phyloP scores from a whole-genome alignment of 2,797 vertebrate species.

The Clarias pachynema region DNA sequence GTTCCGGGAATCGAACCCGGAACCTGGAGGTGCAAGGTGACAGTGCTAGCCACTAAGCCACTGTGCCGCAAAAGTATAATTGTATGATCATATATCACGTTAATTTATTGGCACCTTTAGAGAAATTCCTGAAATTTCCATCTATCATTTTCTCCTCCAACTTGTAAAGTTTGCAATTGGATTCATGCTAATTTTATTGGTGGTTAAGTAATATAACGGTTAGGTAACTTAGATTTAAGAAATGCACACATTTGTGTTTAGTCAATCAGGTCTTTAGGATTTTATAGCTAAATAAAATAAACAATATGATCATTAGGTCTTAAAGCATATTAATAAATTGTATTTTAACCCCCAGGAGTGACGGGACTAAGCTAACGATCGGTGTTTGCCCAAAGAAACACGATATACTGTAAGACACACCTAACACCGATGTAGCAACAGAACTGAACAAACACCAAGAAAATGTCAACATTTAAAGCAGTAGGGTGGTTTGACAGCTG shows the following conservation, averaged over 20 bases:
- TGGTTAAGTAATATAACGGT: background rate
- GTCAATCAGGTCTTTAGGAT: background rate
- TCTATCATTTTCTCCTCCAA: background rate
- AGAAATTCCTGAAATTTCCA: background rate
- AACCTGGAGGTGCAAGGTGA: no score
- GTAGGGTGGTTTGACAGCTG: constrained; percentile 29
- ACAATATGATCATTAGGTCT: background rate
- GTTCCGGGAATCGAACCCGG: no score
- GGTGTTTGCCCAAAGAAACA: background rate
- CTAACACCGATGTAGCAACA: background rate
- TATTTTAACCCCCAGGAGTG: background rate
- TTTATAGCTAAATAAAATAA: background rate
- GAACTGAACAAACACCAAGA: background rate
- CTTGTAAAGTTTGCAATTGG: no score
- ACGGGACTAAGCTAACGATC: background rate
- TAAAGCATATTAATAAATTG: background rate
- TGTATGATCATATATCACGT: no score
- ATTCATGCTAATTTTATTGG: background rate
- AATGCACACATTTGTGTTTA: background rate
- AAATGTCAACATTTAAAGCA: constrained; percentile 8
- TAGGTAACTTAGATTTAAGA: background rate
- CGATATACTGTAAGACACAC: background rate
- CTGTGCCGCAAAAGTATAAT: no score
- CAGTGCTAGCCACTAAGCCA: no score
- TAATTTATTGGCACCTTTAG: background rate